These are phyloP conservation scores for Sebastes hubbsi DNA, from an alignment of 2,797 vertebrate species.

Conservation along the genomic window DNA sequence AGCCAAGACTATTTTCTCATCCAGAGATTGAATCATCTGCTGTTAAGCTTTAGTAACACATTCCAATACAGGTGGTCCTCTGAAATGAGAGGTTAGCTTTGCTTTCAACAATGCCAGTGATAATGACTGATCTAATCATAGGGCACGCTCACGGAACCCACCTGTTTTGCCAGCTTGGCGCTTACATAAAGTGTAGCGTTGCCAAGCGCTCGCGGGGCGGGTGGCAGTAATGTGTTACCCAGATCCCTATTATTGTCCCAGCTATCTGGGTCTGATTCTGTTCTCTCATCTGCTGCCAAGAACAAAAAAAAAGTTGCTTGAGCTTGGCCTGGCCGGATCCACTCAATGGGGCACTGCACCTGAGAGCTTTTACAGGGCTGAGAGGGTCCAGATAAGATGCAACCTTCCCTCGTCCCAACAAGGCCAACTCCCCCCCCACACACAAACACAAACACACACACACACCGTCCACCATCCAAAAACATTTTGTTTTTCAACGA, in stretches of 20 bases:
- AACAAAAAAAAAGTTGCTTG: slow-evolving; percentile 24
- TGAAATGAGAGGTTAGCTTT: slow-evolving; percentile 59
- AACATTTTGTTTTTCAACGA: slow-evolving; percentile 71
- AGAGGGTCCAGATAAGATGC: slow-evolving; percentile 71
- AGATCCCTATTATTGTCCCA: slow-evolving; percentile 58
- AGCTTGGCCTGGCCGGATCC: slow-evolving; percentile 45
- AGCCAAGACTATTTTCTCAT: slow-evolving; percentile 43
- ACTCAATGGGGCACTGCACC: slow-evolving; percentile 69
- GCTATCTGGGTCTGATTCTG: slow-evolving; percentile 58
- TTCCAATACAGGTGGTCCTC: slow-evolving; percentile 70
- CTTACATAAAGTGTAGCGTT: slow-evolving; percentile 46
- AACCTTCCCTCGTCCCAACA: slow-evolving; percentile 20
- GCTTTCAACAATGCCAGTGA: slow-evolving; percentile 60
- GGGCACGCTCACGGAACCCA: slow-evolving; percentile 60
- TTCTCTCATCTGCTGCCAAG: slow-evolving; percentile 78
- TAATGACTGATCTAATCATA: slow-evolving; percentile 76
- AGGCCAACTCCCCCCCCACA: neutral
- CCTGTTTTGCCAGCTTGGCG: slow-evolving; percentile 63
- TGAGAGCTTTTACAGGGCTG: slow-evolving; percentile 75
- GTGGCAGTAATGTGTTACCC: slow-evolving; percentile 68
- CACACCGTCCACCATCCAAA: slow-evolving; percentile 26
- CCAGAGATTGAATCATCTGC: slow-evolving; percentile 53
- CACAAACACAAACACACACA: neutral
- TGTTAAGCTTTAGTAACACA: slow-evolving; percentile 57
- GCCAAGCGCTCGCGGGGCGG: slow-evolving; percentile 57